These are phyloP conservation scores for Ernsta delagoae DNA, from an alignment of 2,888 invertebrate species.

Conservation along the genomic window DNA sequence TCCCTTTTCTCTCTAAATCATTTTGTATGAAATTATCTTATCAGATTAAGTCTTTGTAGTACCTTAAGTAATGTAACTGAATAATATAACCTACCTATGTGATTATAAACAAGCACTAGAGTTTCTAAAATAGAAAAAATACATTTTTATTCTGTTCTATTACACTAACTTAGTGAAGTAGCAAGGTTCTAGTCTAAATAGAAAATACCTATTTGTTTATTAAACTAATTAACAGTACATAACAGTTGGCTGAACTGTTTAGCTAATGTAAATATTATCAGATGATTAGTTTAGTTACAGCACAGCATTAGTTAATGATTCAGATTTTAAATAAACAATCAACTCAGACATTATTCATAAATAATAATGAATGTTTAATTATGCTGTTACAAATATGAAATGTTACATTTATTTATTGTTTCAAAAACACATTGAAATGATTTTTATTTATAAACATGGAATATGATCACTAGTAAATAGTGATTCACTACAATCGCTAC, in stretches of 20 bases:
- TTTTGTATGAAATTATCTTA: too few relatives aligned
- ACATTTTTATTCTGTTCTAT: too few relatives aligned
- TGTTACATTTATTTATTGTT: neutral
- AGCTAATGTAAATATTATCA: neutral
- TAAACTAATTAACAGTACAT: too few relatives aligned
- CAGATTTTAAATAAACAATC: neutral
- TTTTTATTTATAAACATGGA: neutral
- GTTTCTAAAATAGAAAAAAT: too few relatives aligned
- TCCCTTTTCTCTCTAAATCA: too few relatives aligned
- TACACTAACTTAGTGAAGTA: too few relatives aligned
- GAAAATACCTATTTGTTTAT: too few relatives aligned
- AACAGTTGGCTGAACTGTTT: neutral
- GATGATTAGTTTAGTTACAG: neutral
- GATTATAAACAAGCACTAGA: too few relatives aligned
- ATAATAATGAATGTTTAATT: neutral
- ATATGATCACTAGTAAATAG: neutral
- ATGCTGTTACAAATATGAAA: neutral
- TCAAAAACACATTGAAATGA: neutral
- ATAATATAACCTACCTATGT: too few relatives aligned
- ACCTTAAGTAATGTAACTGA: too few relatives aligned
- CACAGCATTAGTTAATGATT: constrained; percentile 5
- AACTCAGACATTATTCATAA: neutral
- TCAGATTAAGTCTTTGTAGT: too few relatives aligned
- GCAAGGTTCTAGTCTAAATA: too few relatives aligned
- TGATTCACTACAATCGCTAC: neutral